Conservation (phyloP, 2,888 invertebrate species). For the Dasypolia templi region DNA sequence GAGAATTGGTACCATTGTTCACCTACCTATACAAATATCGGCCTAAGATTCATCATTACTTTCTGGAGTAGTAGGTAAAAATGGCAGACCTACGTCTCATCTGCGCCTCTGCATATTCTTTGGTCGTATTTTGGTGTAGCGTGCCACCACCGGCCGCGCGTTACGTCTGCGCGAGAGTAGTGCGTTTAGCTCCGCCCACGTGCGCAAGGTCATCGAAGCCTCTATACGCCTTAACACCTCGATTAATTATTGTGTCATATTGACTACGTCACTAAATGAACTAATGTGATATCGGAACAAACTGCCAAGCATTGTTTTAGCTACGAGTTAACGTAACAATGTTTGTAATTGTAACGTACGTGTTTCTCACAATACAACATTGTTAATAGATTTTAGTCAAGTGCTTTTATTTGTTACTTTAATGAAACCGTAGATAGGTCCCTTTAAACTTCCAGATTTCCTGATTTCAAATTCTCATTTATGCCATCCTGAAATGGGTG, state of each 20-base stretch:
- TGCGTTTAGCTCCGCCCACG: too few species aligned
- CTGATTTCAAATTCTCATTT: not conserved
- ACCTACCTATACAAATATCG: too few species aligned
- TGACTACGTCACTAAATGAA: constrained; percentile 24
- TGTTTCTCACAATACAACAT: not conserved
- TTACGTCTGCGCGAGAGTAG: too few species aligned
- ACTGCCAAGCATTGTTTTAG: not conserved
- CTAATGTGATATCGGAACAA: constrained; percentile 4
- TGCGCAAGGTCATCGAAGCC: too few species aligned
- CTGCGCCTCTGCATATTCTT: too few species aligned
- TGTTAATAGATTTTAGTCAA: not conserved
- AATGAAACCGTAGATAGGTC: not conserved
- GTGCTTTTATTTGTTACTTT: not conserved
- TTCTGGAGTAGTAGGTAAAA: too few species aligned
- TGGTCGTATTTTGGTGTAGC: too few species aligned
- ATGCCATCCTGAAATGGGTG: too few species aligned
- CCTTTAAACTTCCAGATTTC: not conserved
- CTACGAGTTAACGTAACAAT: constrained; percentile 3
- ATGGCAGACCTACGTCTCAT: too few species aligned
- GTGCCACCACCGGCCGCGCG: too few species aligned
- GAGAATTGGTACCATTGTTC: too few species aligned
- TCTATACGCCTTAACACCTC: constrained; percentile 59
- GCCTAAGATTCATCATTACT: too few species aligned
- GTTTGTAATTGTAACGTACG: not conserved
- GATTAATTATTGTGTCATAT: constrained; percentile 57